These are phyloP conservation scores for Madoqua kirkii DNA, from an alignment of 2,113 vertebrate genomes.

Conservation along the genomic window DNA sequence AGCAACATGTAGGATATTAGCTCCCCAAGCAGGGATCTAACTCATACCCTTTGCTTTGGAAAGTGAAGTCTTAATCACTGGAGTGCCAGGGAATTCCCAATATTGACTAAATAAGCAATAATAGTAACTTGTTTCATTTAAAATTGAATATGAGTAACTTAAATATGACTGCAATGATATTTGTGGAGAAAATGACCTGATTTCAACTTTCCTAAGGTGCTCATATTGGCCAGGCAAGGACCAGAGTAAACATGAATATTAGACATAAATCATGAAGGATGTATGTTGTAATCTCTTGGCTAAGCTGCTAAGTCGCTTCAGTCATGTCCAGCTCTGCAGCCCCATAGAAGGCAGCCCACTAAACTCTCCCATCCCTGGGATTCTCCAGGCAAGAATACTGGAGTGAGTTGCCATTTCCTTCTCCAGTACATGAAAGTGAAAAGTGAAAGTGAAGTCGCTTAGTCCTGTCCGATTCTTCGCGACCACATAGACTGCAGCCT, in stretches of 20 bases:
- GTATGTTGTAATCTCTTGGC: neutral
- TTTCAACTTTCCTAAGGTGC: neutral
- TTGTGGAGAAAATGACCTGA: neutral
- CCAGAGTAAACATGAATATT: neutral
- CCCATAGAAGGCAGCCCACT: no score
- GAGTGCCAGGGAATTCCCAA: neutral
- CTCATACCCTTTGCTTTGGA: neutral
- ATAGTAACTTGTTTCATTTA: neutral
- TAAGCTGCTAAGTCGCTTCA: neutral
- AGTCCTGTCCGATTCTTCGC: no score
- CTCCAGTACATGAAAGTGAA: no score
- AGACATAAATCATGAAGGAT: neutral
- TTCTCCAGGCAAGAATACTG: no score
- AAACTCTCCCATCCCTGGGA: no score
- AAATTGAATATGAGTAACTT: neutral
- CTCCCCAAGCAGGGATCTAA: neutral
- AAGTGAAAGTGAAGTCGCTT: no score
- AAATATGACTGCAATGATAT: neutral
- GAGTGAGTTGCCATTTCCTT: no score
- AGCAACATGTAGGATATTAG: neutral
- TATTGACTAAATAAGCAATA: neutral
- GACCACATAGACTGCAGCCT: no score
- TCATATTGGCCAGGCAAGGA: neutral
- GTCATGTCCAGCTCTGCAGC: no score
- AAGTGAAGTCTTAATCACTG: neutral